Percentiles rank a stretch among this genome's conserved stretches.
Conservation (phyloP, 2,797 vertebrate genomes). For the Capromys pilorides region DNA sequence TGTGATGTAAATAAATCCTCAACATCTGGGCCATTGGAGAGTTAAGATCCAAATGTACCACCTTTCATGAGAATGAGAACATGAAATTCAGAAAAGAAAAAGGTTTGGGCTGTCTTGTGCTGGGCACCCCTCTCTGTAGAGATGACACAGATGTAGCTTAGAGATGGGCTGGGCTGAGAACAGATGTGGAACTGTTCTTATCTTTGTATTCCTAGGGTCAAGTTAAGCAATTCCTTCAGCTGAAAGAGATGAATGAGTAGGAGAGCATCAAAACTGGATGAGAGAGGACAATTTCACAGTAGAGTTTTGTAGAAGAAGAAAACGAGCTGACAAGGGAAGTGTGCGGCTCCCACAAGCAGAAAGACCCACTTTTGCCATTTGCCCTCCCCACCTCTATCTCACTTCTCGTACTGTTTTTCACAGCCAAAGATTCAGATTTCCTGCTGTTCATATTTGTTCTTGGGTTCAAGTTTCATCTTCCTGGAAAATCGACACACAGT, state of each 20-base stretch:
- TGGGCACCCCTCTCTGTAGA: background rate
- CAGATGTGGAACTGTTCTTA: background rate
- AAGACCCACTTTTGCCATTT: background rate
- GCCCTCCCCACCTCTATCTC: background rate
- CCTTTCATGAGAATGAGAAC: background rate
- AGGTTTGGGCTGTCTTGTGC: background rate
- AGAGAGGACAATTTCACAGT: background rate
- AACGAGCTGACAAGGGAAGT: background rate
- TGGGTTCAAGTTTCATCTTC: background rate
- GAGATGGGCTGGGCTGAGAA: background rate
- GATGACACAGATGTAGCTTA: background rate
- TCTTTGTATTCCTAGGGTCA: background rate
- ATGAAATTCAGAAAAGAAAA: background rate
- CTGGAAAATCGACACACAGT: background rate
- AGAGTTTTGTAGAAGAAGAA: background rate
- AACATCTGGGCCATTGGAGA: background rate
- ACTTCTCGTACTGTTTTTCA: accelerated
- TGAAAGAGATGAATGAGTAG: background rate
- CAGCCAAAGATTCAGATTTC: no score
- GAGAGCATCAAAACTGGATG: background rate
- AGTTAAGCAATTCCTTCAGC: background rate
- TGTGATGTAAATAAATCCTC: background rate
- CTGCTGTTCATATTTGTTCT: background rate
- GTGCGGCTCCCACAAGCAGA: background rate
- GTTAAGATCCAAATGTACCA: background rate